Base-by-base conservation (phyloP, 2,113 vertebrate species). In the Heterocephalus glaber region DNA sequence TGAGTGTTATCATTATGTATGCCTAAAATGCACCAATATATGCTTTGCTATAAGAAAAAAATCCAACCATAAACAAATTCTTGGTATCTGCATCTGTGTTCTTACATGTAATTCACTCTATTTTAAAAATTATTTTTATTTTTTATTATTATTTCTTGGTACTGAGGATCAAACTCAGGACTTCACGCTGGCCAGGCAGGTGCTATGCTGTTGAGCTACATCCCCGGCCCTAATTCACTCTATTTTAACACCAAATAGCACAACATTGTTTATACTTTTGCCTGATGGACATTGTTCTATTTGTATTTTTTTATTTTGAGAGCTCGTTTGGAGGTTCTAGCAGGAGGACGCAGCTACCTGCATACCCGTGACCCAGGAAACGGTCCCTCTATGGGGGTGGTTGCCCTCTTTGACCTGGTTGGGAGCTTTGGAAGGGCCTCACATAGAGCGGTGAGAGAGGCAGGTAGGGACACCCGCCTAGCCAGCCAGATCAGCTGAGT, bases 241-340 rank as follows among this genome's bases (percentile, higher is more conserved):
- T 9, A 49, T 49, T 68, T 56, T 56, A 56, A 56, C 84, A 26
- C 52, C 81, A 19, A 86, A 61, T 66, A 41, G 12, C 7, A 20
- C 4, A 58, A 14, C 12, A 22, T 63, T 70, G 49, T 66, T 83
- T 22, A 26, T 44, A 66, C 0, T 52, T 58, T 22, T 10, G 65
- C 54, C 47, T 77, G 38, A 41, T 38, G 22, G 44, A 58, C 33
- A 65, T 19, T 56, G 47, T 97, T 26, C 47, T 83, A 4, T 65
- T 92, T n/a, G 63, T 56, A 38, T 77, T 63, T 77, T 63, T 65
- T 61, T n/a, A 80, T 70, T 92, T 94, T 28, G 41, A 74, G 70
- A 74, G 70, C 70, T 28, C 26, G 24, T 74, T 44, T 44, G 41
- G 41, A 44, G 24, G 38, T 28, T 22, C 41, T 28, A 44, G 12